These are phyloP conservation scores for Galerucella pusilla DNA, from an alignment of 2,888 invertebrate genomes.

Conservation along the genomic window DNA sequence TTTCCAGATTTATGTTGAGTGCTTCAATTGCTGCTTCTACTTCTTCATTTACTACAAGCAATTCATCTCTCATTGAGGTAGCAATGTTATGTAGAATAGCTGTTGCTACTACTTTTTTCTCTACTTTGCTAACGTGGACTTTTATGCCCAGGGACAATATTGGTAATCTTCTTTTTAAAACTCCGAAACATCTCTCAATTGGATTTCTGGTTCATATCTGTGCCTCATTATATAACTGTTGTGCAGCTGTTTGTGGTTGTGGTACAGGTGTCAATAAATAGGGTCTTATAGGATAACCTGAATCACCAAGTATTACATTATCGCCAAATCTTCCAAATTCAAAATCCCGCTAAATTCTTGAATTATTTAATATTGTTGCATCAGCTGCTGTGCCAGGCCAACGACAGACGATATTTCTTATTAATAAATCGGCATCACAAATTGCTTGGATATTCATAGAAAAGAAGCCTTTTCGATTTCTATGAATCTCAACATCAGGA, in stretches of 20 bases:
- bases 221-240: conserved; percentile 27
- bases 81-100: conserved; percentile 27
- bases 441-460: conserved; percentile 28
- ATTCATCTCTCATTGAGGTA: conserved; percentile 15
- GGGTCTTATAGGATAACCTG: conserved; percentile 13
- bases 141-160: conserved; percentile 18
- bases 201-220: conserved; percentile 23
- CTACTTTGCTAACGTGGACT: conserved; percentile 11
- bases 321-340: background rate
- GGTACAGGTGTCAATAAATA: conserved; percentile 27
- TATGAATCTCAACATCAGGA: conserved; percentile 17
- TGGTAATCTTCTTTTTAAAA: conserved; percentile 31
- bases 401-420: conserved; percentile 20
- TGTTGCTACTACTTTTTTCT: conserved; percentile 16
- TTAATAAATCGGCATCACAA: conserved; percentile 15
- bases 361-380: conserved; percentile 30
- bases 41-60: conserved; percentile 13
- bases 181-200: conserved; percentile 20
- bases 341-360: conserved; percentile 19
- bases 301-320: conserved; percentile 7
- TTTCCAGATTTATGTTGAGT: no score
- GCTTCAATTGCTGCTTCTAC: background rate
- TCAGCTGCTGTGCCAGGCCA: conserved; percentile 32
- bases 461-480: conserved; percentile 27
- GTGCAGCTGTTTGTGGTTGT: conserved; percentile 3